These are phyloP conservation scores for Sebastes minor DNA, from an alignment of 2,797 vertebrate species.

Conservation along the genomic window DNA sequence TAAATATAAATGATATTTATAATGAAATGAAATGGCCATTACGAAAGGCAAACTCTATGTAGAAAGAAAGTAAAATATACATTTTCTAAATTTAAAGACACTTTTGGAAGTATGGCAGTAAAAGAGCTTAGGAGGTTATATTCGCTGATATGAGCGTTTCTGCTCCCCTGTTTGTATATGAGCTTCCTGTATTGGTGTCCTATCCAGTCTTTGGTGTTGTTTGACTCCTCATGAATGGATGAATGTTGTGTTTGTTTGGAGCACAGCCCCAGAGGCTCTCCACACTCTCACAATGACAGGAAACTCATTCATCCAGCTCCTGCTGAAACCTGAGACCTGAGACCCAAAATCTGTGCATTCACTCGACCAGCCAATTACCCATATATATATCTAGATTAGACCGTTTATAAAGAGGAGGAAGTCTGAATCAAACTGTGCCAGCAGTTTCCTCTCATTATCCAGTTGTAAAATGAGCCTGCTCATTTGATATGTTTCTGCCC, in stretches of 20 bases:
- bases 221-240: background rate
- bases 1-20: too few relatives aligned
- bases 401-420: slow-evolving; percentile 51
- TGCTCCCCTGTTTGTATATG: background rate
- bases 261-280: slow-evolving; percentile 24
- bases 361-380: slow-evolving; percentile 54
- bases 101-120: background rate
- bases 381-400: slow-evolving; percentile 48
- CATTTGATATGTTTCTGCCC: slow-evolving; percentile 35
- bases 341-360: slow-evolving; percentile 44
- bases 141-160: background rate
- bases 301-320: slow-evolving; percentile 50
- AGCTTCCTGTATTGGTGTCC: background rate
- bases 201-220: background rate
- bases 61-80: too few relatives aligned
- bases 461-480: slow-evolving; percentile 47
- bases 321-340: slow-evolving; percentile 45
- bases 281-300: slow-evolving; percentile 48
- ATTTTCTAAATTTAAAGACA: background rate
- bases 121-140: background rate
- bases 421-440: slow-evolving; percentile 40
- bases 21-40: too few relatives aligned
- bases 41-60: too few relatives aligned
- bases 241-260: slow-evolving; percentile 39
- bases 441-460: slow-evolving; percentile 56